Evolutionary conservation across 64 coral and sea anemone species (phyloP), one percentile per base, ranked within the genome.

Genomic region (Dendrophyllia cribrosa): DNA sequence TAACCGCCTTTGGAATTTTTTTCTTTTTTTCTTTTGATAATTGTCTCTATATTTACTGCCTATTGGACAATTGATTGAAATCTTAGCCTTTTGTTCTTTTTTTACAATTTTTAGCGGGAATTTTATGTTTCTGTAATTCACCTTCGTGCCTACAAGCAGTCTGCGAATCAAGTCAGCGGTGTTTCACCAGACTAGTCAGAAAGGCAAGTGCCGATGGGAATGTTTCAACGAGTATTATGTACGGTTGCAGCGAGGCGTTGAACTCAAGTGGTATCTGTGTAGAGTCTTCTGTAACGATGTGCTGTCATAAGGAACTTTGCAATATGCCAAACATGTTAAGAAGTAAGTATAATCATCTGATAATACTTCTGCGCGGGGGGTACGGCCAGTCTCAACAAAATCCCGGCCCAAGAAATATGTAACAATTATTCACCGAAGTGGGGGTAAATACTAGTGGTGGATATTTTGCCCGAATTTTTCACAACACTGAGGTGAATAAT

Each of bases 321-420:
- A 84, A 84, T 22, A 68, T 84, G 80, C 80, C 80, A 66, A 84
- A 84, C 80, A 67, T 67, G 60, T 51, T 84, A 51, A 63, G 80
- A 51, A 66, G 80, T 84, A 62, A 67, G 80, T 66, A 51, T 44
- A 9, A 20, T 13, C 20, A 59, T 9, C 9, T 19, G 20, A 9
- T 22, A 69, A 23, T 9, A 9, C 9, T 3, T 69, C 34, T 34
- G 34, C 34, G 34, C 34, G 34, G 34, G 34, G 34, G 34, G 2
- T 34, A 34, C 34, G 34, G 34, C 34, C 34, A 34, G 34, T 34
- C 34, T 34, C 34, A 34, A 34, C 0, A 34, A 34, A 34, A 34
- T 34, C 34, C 34, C 34, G 34, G 34, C 34, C 34, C 34, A 34
- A 34, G 2, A 2, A 34, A 34, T 34, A 2, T 34, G 34, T 34